Evolutionary conservation across 2,888 invertebrate species (phyloP), one percentile per base, ranked within the genome.

Genomic region (Calliphora vomitoria): DNA sequence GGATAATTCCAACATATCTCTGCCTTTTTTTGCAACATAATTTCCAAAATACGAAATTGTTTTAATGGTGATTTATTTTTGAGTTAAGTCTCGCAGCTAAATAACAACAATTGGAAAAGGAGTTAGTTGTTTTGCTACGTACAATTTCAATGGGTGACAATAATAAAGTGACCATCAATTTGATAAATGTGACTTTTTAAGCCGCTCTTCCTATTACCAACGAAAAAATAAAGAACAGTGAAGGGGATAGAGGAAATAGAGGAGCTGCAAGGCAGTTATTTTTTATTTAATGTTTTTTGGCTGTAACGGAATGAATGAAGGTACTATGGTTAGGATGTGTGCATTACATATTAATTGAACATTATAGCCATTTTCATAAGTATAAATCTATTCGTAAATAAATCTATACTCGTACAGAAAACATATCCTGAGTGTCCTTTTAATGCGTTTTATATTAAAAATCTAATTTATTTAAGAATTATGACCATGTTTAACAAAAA

Each of bases 121-220:
- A 80, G 60, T 53, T 80, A 55, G 78, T 66, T 47, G 0, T 53
- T 55, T 66, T 58, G 41, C 18, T 58, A 8, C 64, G 60, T 20
- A 4, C 31, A 20, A 18, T 10, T 35, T 18, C 5, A 18, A 66
- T 83, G 83, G 82, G 71, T 87, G 83, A 78, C 84, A 89, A 86
- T 86, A 86, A 80, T 82, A 86, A 87, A 87, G 80, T 71, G 89
- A 80, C 89, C 88, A 92, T 92, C 92, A 91, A 89, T 90, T 92
- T 92, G 92, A 92, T 91, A 92, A 91, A 92, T 92, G 92, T 90
- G 89, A 88, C 47, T 82, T 86, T 88, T 87, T 86, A 82, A 88
- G 87, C 86, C 85, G 72, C 47, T 41, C 62, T 75, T 20, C 20
- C 58, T 62, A 4, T 44, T 35, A 41, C 35, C 35, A 35, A 41